Conservation (phyloP, 1,140 invertebrate species). For the Augochlora pura region DNA sequence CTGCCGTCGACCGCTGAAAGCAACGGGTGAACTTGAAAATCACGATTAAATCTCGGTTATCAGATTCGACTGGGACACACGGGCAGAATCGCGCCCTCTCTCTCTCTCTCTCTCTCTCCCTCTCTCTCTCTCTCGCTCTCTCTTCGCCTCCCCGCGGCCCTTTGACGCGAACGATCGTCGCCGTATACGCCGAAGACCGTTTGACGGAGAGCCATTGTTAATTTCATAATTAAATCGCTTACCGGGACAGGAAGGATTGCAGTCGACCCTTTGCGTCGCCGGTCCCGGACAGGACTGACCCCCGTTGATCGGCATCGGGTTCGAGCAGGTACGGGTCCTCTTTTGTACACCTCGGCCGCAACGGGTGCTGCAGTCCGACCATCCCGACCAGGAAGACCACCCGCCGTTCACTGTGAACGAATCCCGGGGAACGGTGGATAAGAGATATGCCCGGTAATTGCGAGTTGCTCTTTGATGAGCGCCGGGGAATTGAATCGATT, state of each 20-base stretch:
- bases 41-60: constrained; percentile 60
- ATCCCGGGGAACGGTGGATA: constrained; percentile 7
- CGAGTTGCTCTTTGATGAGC: neutral
- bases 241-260: constrained; percentile 90
- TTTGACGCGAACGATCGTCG: neutral
- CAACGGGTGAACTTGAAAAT: constrained; percentile 58
- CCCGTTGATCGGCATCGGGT: constrained; percentile 93
- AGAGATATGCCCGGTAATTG: neutral
- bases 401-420: constrained; percentile 85
- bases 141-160: too few relatives aligned
- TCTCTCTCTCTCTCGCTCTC: neutral
- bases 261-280: constrained; percentile 89
- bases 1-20: constrained; percentile 80
- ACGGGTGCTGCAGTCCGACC: constrained; percentile 89
- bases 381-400: constrained; percentile 94
- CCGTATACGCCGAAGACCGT: neutral
- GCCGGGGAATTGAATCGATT: too few relatives aligned
- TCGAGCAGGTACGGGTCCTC: constrained; percentile 91
- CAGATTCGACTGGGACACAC: constrained; percentile 25
- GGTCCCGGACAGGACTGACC: constrained; percentile 90
- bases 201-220: constrained; percentile 14
- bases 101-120: neutral
- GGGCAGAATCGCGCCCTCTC: neutral
- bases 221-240: constrained; percentile 70
- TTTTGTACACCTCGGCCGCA: constrained; percentile 88